Conservation (phyloP, 2,113 vertebrate genomes). For the Lycocorax pyrrhopterus region DNA sequence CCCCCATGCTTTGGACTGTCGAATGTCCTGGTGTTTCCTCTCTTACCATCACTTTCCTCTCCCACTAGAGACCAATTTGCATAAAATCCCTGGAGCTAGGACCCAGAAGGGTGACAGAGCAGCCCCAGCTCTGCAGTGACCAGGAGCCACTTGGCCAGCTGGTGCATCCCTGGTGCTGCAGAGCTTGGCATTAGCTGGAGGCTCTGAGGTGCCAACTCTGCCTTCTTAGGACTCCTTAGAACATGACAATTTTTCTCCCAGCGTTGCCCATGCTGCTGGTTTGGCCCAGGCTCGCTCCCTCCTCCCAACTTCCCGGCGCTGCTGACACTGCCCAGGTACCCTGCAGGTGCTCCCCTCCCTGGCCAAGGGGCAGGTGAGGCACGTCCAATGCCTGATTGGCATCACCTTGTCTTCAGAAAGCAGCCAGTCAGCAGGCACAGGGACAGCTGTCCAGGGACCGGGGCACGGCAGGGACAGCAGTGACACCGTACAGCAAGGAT, state of each 20-base stretch:
- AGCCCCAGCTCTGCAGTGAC: neutral
- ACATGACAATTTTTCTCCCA: neutral
- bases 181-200: neutral
- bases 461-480: neutral
- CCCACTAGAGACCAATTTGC: neutral
- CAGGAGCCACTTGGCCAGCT: neutral
- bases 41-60: neutral
- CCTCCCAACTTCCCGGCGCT: neutral
- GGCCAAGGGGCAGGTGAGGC: neutral
- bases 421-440: neutral
- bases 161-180: accelerated
- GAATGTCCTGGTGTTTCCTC: neutral
- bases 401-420: neutral
- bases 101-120: neutral
- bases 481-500: neutral
- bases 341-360: neutral
- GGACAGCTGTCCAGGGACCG: accelerated
- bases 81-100: neutral
- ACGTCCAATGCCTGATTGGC: accelerated
- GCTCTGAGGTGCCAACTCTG: neutral
- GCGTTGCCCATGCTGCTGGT: neutral
- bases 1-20: neutral
- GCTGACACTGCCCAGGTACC: neutral
- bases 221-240: neutral
- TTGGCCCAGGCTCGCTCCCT: neutral